Base-by-base conservation (phyloP, 2,888 invertebrate genomes). In the Caenorhabditis plicata region DNA sequence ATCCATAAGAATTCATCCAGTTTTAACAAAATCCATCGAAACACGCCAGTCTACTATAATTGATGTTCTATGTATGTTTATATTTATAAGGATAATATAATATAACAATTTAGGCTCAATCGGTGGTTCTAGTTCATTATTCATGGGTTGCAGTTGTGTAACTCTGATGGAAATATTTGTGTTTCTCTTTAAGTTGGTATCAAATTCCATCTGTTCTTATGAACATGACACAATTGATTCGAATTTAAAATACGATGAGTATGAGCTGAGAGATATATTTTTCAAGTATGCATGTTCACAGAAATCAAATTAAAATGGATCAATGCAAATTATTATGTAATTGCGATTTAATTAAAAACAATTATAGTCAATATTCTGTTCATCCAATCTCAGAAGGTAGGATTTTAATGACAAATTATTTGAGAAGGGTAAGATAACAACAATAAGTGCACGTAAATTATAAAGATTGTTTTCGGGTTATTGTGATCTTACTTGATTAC, bases 141-240 rank as follows among this genome's bases (percentile, higher is more conserved):
- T 69, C 35, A 60, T 69, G 51, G 69, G 69, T 26, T 69, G 65
- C 42, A 69, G 69, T 41, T 69, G 69, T 50, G 58, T 69, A 13
- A 69, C 69, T 19, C 32, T 69, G n/a, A 65, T 69, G 65, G 69
- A 69, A 49, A 64, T 57, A 38, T 69, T 69, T 45, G 52, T 69
- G 9, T 69, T 64, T 52, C 32, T 69, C 5, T 66, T 69, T 51
- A 69, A 69, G 42, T 53, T 64, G 0, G 53, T 68, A 32, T 32
- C 46, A 3, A 60, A 36, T 11, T 60, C 60, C 1, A 42, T 42
- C 3, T 60, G 49, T 17, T 60, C 60, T 3, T 33, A 45, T n/a
- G 60, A 60, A n/a, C n/a, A n/a, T n/a, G n/a, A n/a, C n/a, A n/a
- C n/a, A n/a, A n/a, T n/a, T n/a, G n/a, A n/a, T n/a, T n/a, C n/a